phyloP scores from a whole-genome alignment of 2,888 invertebrate species.

The Hirtodrosophila duncani region DNA sequence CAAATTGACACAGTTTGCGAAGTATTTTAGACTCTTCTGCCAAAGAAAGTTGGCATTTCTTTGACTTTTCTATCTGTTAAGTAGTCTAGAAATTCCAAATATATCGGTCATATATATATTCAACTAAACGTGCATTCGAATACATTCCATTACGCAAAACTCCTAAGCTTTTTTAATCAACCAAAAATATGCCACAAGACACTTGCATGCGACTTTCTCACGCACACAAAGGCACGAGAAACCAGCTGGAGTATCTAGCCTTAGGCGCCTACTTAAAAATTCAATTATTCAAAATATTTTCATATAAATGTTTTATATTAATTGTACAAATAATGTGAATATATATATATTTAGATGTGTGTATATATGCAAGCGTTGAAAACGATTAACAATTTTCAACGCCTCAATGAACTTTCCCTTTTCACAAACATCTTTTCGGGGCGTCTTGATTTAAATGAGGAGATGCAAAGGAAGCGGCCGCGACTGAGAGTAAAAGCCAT shows the following conservation, averaged over 20 bases:
- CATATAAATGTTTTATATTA: slow-evolving; percentile 49
- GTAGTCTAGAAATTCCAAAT: no score
- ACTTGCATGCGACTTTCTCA: slow-evolving; percentile 34
- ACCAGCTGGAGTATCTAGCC: not conserved
- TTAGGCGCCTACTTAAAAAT: slow-evolving; percentile 35
- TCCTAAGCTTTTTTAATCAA: not conserved
- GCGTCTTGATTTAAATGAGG: slow-evolving; percentile 50
- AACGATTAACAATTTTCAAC: slow-evolving; percentile 34
- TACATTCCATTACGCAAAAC: no score
- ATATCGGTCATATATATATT: no score
- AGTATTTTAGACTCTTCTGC: slow-evolving; percentile 4
- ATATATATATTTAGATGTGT: no score
- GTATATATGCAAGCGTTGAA: slow-evolving; percentile 30
- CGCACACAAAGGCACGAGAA: not conserved
- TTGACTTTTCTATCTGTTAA: not conserved
- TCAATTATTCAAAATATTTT: slow-evolving; percentile 63
- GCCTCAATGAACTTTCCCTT: slow-evolving; percentile 71
- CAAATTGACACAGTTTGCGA: slow-evolving; percentile 47
- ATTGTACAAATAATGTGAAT: slow-evolving; percentile 55
- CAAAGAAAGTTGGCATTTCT: slow-evolving; percentile 44
- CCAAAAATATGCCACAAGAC: slow-evolving; percentile 12
- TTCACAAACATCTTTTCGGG: slow-evolving; percentile 35
- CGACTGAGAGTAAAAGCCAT: slow-evolving; percentile 47
- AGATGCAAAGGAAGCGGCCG: slow-evolving; percentile 61
- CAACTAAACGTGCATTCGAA: no score